These are phyloP conservation scores for Opisthograptis luteolata DNA, from an alignment of 2,888 invertebrate genomes.

Conservation along the genomic window DNA sequence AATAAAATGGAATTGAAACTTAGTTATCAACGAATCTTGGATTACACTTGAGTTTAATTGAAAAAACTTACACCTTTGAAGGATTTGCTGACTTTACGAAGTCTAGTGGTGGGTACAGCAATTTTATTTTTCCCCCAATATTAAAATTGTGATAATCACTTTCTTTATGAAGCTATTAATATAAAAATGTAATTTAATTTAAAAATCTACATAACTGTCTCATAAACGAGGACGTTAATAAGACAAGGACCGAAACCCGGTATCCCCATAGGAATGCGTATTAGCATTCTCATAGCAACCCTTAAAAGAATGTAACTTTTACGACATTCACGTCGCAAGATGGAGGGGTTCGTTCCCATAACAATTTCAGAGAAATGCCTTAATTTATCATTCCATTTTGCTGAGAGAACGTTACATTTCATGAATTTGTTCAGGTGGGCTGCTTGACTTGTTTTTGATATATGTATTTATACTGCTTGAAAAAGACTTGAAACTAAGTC, in stretches of 20 bases:
- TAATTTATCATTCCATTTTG: slow-evolving; percentile 24
- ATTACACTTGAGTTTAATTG: no score
- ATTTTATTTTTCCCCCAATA: no score
- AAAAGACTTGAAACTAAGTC: no score
- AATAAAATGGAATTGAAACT: no score
- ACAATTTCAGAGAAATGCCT: slow-evolving; percentile 18
- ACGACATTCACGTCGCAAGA: slow-evolving; percentile 30
- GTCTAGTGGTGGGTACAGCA: no score
- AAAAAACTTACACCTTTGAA: no score
- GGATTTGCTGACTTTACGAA: no score
- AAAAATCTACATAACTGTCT: slow-evolving; percentile 1
- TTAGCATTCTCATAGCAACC: slow-evolving; percentile 23
- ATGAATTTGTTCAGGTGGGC: slow-evolving; percentile 8
- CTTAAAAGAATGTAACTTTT: slow-evolving; percentile 29
- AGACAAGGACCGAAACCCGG: slow-evolving; percentile 1
- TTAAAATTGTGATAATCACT: no score
- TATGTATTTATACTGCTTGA: no score
- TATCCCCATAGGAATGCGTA: slow-evolving; percentile 15
- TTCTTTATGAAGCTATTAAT: no score
- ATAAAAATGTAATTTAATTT: no score
- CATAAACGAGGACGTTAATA: slow-evolving; percentile 8
- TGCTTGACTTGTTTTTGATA: slow-evolving; percentile 1
- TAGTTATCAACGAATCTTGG: no score
- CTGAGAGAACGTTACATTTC: slow-evolving; percentile 6
- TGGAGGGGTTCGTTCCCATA: slow-evolving; percentile 22